Evolutionary conservation across 2,113 vertebrate genomes (phyloP).

Genomic region (Hippoglossus stenolepis): DNA sequence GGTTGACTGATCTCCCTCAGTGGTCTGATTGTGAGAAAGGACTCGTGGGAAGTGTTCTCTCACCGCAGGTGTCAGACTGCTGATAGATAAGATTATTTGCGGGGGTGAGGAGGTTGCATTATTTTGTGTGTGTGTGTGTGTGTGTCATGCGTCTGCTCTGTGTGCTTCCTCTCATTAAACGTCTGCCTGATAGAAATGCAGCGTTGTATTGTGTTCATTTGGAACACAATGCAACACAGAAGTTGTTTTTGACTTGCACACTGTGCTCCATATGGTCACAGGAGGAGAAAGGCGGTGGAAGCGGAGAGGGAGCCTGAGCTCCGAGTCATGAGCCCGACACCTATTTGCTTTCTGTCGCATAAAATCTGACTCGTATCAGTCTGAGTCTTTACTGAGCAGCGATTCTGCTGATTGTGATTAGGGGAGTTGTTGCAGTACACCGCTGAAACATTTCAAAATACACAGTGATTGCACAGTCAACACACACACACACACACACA

Average conservation of each 20-base stretch:
- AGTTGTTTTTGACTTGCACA: slow-evolving; percentile 67
- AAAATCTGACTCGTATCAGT: slow-evolving; percentile 42
- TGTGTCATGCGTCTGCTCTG: slow-evolving; percentile 21
- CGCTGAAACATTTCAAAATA: not conserved
- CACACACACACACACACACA: too few relatives aligned
- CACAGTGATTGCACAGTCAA: not conserved
- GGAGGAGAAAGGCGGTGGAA: slow-evolving; percentile 46
- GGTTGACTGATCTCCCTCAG: slow-evolving; percentile 79
- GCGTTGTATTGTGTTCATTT: slow-evolving; percentile 54
- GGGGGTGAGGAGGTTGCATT: slow-evolving; percentile 71
- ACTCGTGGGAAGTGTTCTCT: slow-evolving; percentile 77
- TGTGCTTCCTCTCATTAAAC: slow-evolving; percentile 59
- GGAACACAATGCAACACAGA: slow-evolving; percentile 48
- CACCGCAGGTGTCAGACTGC: slow-evolving; percentile 78
- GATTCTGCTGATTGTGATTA: slow-evolving; percentile 23
- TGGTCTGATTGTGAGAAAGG: slow-evolving; percentile 76
- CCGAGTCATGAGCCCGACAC: not conserved
- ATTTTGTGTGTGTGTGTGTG: slow-evolving; percentile 41
- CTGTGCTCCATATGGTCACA: slow-evolving; percentile 70
- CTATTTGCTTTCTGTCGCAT: slow-evolving; percentile 55
- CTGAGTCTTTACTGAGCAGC: slow-evolving; percentile 18
- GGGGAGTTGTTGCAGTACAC: not conserved
- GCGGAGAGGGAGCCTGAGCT: slow-evolving; percentile 26
- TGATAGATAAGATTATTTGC: slow-evolving; percentile 81
- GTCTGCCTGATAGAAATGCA: slow-evolving; percentile 50